Percentiles rank a stretch among this genome's conserved stretches.
Evolutionary conservation across 2,797 vertebrate genomes (phyloP).

Genomic region (Sphaeramia orbicularis): DNA sequence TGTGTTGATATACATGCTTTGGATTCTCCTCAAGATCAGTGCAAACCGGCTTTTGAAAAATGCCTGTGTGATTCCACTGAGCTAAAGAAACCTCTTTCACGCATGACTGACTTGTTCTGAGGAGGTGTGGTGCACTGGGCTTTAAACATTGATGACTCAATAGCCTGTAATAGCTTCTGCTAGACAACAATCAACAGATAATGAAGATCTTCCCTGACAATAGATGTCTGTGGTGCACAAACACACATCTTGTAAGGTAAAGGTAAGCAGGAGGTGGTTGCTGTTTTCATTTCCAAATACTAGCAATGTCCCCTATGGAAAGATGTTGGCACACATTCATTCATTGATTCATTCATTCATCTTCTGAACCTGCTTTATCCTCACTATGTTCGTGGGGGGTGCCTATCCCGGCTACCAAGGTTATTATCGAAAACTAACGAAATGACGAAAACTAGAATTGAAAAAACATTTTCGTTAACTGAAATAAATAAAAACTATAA

Average conservation of each 20-base stretch:
- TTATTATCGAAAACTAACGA: too few species aligned
- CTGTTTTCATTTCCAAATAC: conserved; percentile 11
- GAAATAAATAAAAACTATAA: too few species aligned
- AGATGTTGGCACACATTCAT: too few species aligned
- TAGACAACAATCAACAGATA: conserved; percentile 18
- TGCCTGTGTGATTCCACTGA: conserved; percentile 48
- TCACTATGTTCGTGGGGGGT: too few species aligned
- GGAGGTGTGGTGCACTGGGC: conserved; percentile 10
- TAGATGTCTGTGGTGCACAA: background rate
- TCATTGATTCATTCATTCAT: too few species aligned
- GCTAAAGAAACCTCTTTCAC: conserved; percentile 51
- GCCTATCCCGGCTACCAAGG: too few species aligned
- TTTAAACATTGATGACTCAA: conserved; percentile 24
- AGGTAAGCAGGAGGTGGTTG: background rate
- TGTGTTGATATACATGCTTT: conserved; percentile 6
- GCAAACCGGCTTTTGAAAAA: conserved; percentile 30
- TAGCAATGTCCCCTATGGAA: background rate
- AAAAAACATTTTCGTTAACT: too few species aligned
- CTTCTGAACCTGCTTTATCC: too few species aligned
- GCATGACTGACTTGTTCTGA: conserved; percentile 45
- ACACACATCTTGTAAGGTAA: background rate
- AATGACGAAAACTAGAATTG: too few species aligned
- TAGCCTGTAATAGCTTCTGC: conserved; percentile 17
- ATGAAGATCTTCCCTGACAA: background rate
- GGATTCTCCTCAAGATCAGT: conserved; percentile 22